Evolutionary conservation across 2,888 invertebrate species (phyloP).

Genomic region (Stenichneumon culpator): DNA sequence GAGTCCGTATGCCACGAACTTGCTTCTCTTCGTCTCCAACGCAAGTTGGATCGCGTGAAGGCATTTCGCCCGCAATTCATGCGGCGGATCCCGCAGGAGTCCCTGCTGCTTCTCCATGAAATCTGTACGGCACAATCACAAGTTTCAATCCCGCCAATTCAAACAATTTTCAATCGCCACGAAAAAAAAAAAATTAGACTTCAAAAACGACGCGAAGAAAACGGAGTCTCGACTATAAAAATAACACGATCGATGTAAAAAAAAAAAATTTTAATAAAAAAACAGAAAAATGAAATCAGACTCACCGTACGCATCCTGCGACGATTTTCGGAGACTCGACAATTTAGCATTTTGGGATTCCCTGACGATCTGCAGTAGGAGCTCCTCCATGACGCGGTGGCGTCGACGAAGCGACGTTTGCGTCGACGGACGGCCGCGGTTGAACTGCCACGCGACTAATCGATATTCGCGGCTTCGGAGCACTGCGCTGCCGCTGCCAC

Average conservation of each 20-base stretch:
- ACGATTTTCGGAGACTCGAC: slow-evolving; percentile 91
- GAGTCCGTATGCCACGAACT: slow-evolving; percentile 93
- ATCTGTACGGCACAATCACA: slow-evolving; percentile 86
- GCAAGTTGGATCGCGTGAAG: slow-evolving; percentile 94
- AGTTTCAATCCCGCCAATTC: not conserved
- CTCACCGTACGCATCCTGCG: slow-evolving; percentile 95
- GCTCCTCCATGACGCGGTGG: slow-evolving; percentile 91
- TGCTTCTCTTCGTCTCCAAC: slow-evolving; percentile 94
- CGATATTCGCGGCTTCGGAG: slow-evolving; percentile 76
- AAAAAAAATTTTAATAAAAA: not conserved
- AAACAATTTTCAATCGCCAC: not conserved
- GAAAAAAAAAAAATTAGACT: not conserved
- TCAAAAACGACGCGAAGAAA: not conserved
- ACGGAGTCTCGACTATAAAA: not conserved
- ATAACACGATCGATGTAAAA: not conserved
- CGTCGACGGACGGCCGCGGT: slow-evolving; percentile 34
- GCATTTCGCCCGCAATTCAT: slow-evolving; percentile 94
- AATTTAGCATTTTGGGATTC: slow-evolving; percentile 94
- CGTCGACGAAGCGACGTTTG: slow-evolving; percentile 70
- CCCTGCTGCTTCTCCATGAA: slow-evolving; percentile 93
- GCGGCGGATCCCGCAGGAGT: slow-evolving; percentile 91
- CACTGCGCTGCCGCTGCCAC: slow-evolving; percentile 56
- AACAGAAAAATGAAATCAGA: slow-evolving; percentile 38
- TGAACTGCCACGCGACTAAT: slow-evolving; percentile 79
- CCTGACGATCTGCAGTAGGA: slow-evolving; percentile 93